phyloP scores from a whole-genome alignment of 2,797 vertebrate genomes.

The Mormyrops boulengeri region DNA sequence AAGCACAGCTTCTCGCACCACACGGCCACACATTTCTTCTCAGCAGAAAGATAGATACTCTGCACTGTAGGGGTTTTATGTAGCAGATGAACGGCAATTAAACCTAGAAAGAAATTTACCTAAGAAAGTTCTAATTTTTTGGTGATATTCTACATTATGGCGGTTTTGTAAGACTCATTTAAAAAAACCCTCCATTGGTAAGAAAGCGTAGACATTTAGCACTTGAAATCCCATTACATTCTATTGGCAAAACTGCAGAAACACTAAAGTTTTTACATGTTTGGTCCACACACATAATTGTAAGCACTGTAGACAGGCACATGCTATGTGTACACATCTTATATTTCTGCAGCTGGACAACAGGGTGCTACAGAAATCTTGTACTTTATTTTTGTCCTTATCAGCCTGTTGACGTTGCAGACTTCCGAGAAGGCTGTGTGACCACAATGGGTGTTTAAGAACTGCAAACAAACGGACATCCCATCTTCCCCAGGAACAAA shows the following conservation, averaged over 20 bases:
- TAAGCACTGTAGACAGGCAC: neutral
- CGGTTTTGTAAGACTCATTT: neutral
- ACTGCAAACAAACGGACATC: neutral
- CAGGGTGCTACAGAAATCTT: neutral
- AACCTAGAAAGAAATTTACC: neutral
- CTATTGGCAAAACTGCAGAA: neutral
- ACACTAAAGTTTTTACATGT: neutral
- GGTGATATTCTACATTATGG: neutral
- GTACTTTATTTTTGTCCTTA: neutral
- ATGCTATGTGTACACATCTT: neutral
- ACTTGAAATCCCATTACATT: neutral
- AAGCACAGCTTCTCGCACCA: neutral
- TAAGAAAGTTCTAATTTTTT: neutral
- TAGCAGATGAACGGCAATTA: neutral
- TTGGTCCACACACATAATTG: neutral
- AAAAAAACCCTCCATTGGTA: too few species aligned
- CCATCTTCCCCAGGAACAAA: neutral
- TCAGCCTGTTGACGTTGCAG: neutral
- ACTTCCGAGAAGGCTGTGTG: neutral
- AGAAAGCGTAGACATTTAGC: neutral
- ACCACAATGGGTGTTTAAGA: neutral
- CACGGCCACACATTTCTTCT: too few species aligned
- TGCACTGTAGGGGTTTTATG: neutral
- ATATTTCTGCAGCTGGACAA: neutral
- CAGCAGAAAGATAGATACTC: neutral